Base-by-base conservation (phyloP, 1,140 invertebrate genomes). In the Heliconius congener region DNA sequence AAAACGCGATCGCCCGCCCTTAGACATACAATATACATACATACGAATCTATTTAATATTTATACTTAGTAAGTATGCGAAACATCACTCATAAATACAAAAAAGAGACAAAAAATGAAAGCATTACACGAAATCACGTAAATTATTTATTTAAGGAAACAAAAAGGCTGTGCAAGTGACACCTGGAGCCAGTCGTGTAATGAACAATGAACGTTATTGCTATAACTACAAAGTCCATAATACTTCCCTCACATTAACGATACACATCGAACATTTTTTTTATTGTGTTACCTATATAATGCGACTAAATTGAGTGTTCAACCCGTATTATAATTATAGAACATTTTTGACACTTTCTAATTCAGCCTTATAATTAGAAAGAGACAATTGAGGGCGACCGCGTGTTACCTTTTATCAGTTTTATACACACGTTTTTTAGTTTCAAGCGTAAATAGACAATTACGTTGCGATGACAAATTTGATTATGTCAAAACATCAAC, bases 331-430 rank as follows among this genome's bases (percentile, higher is more conserved):
- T 77, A 60, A 73, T 80, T 77, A 77, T 30, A 76, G 83, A 86
- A 81, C 82, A 82, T 79, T 88, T 60, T 90, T 91, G 88, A 92
- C 90, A 92, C 90, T 94, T 94, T 93, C 92, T 92, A 93, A 94
- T 92, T 89, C 92, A 94, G 92, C 92, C 91, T 94, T 94, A 91
- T 83, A 90, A 92, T 94, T 93, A 93, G 91, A 93, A 94, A 94
- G 90, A 88, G 86, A 87, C 88, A 88, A 86, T 73, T 80, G 81
- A 81, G 88, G 87, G 89, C 88, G 90, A 88, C 78, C 90, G 90
- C 87, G 84, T 66, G 73, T 81, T 77, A 76, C 82, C 72, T 52
- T 52, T 19, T 52, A 82, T 83, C 81, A 77, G 76, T 80, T 82
- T 84, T 78, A 37, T 81, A 79, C 57, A 83, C 79, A 78, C 76